Evolutionary conservation across 2,888 invertebrate genomes (phyloP), one percentile per base, ranked within the genome.

Genomic region (Nomada fabriciana): DNA sequence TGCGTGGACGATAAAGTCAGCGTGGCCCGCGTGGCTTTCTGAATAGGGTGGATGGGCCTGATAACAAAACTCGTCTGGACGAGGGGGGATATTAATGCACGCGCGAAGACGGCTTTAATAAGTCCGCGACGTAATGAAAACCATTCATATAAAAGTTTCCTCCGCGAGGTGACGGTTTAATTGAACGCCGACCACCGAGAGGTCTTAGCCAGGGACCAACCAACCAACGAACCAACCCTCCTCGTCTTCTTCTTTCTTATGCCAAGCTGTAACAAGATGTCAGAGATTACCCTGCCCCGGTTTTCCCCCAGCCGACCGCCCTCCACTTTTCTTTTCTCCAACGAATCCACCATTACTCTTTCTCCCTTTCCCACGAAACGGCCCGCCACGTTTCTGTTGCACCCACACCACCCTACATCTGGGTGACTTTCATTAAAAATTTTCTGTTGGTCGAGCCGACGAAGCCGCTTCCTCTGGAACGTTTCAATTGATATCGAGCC

Each of bases 121-220:
- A 93, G 92, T 92, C 89, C 88, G 87, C 88, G 88, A 88, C 87
- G 90, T 92, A 93, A 93, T 92, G 93, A 92, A 93, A 93, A 88
- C 92, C 92, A 93, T 93, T 92, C 91, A 91, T 92, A 93, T 91
- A 91, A 93, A 93, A 93, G 90, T 93, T 93, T 92, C 87, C 87
- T 82, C 81, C 86, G 88, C 86, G 79, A 80, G 90, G 88, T 91
- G 91, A 91, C 91, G 90, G 86, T 91, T 92, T 92, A 92, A 92
- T 92, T 92, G 92, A 92, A 92, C 92, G 83, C 81, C 36, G 85
- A 64, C 76, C 80, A 67, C 75, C 81, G 74, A 84, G 69, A 76
- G 76, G 72, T 83, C 81, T 77, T 72, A 23, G 71, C 42, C n/a
- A 29, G 29, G 57, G 20, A 10, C 55, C 43, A 57, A 47, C 20